These are phyloP conservation scores for Cataglyphis altisquamis DNA, from an alignment of 2,888 invertebrate species.

Conservation along the genomic window DNA sequence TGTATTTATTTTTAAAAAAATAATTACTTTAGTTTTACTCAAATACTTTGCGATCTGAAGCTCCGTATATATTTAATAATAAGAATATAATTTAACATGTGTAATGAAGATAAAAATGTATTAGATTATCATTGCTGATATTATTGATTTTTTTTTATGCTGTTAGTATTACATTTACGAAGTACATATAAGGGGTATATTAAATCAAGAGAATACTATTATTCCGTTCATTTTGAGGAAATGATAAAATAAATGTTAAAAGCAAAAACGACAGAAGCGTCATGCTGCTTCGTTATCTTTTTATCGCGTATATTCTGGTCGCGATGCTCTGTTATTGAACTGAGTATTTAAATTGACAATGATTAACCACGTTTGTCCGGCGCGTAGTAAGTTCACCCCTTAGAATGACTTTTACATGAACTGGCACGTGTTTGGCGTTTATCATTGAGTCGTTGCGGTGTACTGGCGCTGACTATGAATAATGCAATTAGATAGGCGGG, in stretches of 20 bases:
- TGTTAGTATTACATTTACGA: neutral
- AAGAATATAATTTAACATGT: neutral
- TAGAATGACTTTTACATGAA: slow-evolving; percentile 38
- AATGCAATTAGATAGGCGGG: slow-evolving; percentile 17
- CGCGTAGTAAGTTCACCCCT: slow-evolving; percentile 38
- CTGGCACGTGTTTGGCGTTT: slow-evolving; percentile 47
- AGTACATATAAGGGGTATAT: neutral
- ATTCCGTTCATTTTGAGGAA: neutral
- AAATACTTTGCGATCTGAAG: neutral
- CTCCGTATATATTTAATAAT: neutral
- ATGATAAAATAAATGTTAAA: neutral
- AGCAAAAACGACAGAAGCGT: neutral
- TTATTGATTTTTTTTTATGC: too few species aligned
- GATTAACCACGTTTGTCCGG: slow-evolving; percentile 66
- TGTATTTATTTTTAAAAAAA: neutral
- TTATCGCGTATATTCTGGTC: neutral
- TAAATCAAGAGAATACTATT: neutral
- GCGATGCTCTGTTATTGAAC: neutral
- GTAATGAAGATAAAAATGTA: too few species aligned
- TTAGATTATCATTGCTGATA: too few species aligned
- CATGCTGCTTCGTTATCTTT: neutral
- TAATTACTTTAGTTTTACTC: neutral
- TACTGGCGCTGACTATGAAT: neutral
- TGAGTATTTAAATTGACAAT: slow-evolving; percentile 67
- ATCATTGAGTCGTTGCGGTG: slow-evolving; percentile 28